phyloP scores from a whole-genome alignment of 2,888 invertebrate species.

The Xylophagus ater region DNA sequence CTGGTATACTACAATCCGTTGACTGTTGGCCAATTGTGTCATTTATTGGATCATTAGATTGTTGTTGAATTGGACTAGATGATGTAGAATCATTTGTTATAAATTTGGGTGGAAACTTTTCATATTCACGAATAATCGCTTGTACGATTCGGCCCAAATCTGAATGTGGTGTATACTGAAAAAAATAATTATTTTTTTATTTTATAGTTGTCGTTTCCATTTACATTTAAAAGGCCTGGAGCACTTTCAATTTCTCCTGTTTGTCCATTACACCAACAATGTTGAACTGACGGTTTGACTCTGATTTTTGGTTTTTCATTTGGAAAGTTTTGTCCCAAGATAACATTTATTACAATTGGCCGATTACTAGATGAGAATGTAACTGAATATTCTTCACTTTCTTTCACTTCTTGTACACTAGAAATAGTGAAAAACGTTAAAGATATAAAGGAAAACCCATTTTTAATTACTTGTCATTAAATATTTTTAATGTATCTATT shows the following conservation, averaged over 20 bases:
- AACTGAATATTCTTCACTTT: slow-evolving; percentile 61
- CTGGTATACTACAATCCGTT: slow-evolving; percentile 28
- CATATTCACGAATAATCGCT: slow-evolving; percentile 67
- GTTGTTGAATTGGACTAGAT: slow-evolving; percentile 2
- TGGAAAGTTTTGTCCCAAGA: slow-evolving; percentile 60
- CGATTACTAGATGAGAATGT: slow-evolving; percentile 55
- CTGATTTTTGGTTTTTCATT: slow-evolving; percentile 60
- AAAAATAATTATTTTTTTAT: slow-evolving; percentile 17
- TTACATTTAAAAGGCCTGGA: slow-evolving; percentile 62
- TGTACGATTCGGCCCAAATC: slow-evolving; percentile 72
- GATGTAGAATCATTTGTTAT: slow-evolving; percentile 20
- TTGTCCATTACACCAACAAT: slow-evolving; percentile 60
- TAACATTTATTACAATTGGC: slow-evolving; percentile 54
- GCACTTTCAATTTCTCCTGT: slow-evolving; percentile 59
- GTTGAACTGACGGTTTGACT: slow-evolving; percentile 53
- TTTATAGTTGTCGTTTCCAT: slow-evolving; percentile 15
- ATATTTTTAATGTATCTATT: slow-evolving; percentile 71
- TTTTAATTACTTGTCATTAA: slow-evolving; percentile 61
- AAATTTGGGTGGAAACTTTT: slow-evolving; percentile 49
- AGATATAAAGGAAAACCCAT: slow-evolving; percentile 2
- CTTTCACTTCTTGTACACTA: slow-evolving; percentile 59
- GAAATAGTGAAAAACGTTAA: slow-evolving; percentile 18
- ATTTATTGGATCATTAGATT: slow-evolving; percentile 19
- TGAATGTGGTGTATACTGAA: slow-evolving; percentile 60
- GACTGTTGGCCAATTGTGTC: neutral